phyloP scores from a whole-genome alignment of 2,113 vertebrate genomes.

The Australoheros scitulus region DNA sequence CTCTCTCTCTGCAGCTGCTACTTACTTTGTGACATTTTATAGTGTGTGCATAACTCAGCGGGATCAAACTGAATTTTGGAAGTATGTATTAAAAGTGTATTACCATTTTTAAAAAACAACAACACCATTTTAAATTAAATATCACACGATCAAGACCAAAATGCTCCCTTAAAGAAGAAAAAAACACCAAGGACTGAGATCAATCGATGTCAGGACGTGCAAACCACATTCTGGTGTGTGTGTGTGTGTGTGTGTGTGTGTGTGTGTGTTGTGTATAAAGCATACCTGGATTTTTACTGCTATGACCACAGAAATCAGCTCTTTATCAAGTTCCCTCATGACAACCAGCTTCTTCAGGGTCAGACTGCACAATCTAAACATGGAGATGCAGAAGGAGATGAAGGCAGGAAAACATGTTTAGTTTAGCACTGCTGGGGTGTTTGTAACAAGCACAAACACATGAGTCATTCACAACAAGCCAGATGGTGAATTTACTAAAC shows the following conservation, averaged over 20 bases:
- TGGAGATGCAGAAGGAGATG: neutral
- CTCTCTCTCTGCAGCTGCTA: neutral
- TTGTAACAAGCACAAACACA: slow-evolving; percentile 23
- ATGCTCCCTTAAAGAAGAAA: no score
- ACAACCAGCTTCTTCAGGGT: slow-evolving; percentile 97
- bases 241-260: no score
- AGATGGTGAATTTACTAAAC: slow-evolving; percentile 8
- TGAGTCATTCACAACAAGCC: slow-evolving; percentile 16
- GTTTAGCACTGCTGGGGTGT: neutral
- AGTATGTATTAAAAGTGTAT: neutral
- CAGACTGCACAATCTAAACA: slow-evolving; percentile 90
- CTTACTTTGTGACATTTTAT: neutral
- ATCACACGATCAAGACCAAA: neutral
- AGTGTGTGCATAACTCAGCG: neutral
- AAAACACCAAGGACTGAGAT: neutral
- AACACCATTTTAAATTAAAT: neutral
- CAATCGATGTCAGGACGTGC: neutral
- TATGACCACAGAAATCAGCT: slow-evolving; percentile 94
- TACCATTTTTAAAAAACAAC: neutral
- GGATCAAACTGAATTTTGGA: neutral
- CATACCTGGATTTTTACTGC: slow-evolving; percentile 96
- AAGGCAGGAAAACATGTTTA: neutral
- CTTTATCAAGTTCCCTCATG: slow-evolving; percentile 93
- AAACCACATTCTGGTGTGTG: neutral
- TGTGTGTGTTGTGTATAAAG: neutral